Conservation (phyloP, 1,140 invertebrate species). For the Plodia interpunctella region DNA sequence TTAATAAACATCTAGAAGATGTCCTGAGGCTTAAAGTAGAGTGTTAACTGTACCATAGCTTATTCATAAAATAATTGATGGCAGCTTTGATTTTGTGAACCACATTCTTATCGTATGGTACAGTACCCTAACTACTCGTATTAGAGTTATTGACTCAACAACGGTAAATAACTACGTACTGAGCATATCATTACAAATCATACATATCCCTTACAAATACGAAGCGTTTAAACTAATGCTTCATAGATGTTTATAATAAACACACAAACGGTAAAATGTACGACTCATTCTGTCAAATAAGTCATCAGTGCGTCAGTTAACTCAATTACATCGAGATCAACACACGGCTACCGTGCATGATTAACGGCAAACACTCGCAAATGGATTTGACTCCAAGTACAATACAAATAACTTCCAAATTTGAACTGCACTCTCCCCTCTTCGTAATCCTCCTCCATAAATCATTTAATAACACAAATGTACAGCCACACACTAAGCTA, state of each 20-base stretch:
- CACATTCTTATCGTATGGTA: too few species aligned
- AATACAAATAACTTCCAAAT: slow-evolving; percentile 36
- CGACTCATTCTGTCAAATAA: slow-evolving; percentile 68
- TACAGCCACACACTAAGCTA: slow-evolving; percentile 71
- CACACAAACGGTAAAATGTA: slow-evolving; percentile 47
- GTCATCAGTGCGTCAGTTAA: slow-evolving; percentile 72
- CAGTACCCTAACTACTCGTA: too few species aligned
- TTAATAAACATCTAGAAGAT: too few species aligned
- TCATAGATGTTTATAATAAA: slow-evolving; percentile 36
- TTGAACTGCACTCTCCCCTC: slow-evolving; percentile 31
- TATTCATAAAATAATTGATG: too few species aligned
- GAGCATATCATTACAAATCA: too few species aligned
- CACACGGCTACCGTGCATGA: slow-evolving; percentile 68
- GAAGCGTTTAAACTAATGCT: slow-evolving; percentile 34
- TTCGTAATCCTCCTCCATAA: slow-evolving; percentile 68
- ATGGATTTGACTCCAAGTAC: slow-evolving; percentile 7
- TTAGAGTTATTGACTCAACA: too few species aligned
- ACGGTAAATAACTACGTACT: too few species aligned
- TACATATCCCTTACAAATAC: slow-evolving; percentile 19
- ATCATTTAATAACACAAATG: slow-evolving; percentile 76
- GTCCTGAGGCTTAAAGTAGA: too few species aligned
- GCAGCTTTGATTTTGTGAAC: too few species aligned
- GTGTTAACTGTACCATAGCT: too few species aligned
- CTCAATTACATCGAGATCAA: slow-evolving; percentile 73
- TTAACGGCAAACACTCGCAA: slow-evolving; percentile 37